A percentile compares a stretch with the other conserved stretches of the same genome.
These are phyloP conservation scores for Aphelinus atriplicis DNA, from an alignment of 1,140 invertebrate species.

Conservation along the genomic window DNA sequence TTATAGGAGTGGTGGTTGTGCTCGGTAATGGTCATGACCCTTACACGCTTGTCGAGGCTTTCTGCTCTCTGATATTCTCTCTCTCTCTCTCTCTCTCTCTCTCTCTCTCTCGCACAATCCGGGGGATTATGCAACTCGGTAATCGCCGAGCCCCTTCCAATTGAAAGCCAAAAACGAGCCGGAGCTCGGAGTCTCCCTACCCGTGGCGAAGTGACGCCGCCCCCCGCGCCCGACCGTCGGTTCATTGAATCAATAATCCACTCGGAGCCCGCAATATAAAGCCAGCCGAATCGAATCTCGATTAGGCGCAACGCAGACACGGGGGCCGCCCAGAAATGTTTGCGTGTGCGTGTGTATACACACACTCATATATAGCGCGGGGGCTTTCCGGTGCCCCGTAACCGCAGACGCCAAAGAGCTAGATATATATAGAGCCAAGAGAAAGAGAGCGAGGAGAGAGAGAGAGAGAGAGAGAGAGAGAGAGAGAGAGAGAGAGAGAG, in stretches of 20 bases:
- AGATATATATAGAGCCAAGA: background rate
- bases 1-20: no score
- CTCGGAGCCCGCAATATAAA: constrained; percentile 32
- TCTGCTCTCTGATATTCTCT: constrained; percentile 4
- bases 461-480: background rate
- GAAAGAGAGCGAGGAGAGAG: background rate
- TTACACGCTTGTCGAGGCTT: constrained; percentile 4
- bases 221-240: constrained; percentile 10
- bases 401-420: constrained; percentile 2
- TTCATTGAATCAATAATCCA: constrained; percentile 42
- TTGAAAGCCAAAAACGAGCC: constrained; percentile 27
- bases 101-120: constrained; percentile 8
- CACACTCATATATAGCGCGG: background rate
- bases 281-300: constrained; percentile 38
- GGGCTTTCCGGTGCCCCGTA: constrained; percentile 1
- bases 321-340: no score
- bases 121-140: constrained; percentile 19
- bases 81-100: constrained; percentile 9
- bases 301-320: constrained; percentile 21
- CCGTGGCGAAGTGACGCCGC: constrained; percentile 12
- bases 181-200: background rate
- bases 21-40: background rate
- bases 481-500: background rate
- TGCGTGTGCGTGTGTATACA: background rate
- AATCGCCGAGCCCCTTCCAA: background rate